Conservation (phyloP, 2,797 vertebrate genomes). For the Brotula barbata region DNA sequence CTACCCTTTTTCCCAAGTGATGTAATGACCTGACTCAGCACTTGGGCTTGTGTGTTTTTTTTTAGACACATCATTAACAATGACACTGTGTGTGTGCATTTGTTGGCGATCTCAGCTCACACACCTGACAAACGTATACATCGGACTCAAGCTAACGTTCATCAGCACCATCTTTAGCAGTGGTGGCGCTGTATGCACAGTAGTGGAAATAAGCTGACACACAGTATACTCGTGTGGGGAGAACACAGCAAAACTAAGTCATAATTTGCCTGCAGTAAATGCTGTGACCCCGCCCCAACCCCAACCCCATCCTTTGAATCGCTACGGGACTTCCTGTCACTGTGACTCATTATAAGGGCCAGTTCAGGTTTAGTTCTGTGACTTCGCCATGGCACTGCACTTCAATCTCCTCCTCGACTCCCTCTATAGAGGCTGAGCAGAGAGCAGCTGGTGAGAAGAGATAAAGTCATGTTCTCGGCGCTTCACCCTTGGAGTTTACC, state of each 20-base stretch:
- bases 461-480: constrained; percentile 81
- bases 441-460: constrained; percentile 84
- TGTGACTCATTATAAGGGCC: constrained; percentile 33
- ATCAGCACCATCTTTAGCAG: too few species aligned
- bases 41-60: too few species aligned
- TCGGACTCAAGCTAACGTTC: too few species aligned
- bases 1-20: too few species aligned
- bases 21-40: too few species aligned
- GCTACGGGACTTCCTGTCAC: constrained; percentile 25
- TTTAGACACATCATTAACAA: too few species aligned
- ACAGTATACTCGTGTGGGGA: constrained; percentile 14
- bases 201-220: constrained; percentile 18
- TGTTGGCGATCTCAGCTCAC: too few species aligned
- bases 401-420: constrained; percentile 70
- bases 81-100: too few species aligned
- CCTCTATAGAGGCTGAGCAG: constrained; percentile 77
- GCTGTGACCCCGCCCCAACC: constrained; percentile 16
- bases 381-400: constrained; percentile 63
- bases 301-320: constrained; percentile 11
- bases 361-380: constrained; percentile 36
- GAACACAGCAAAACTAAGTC: constrained; percentile 57
- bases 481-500: constrained; percentile 74
- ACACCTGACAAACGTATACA: too few species aligned
- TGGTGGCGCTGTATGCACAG: too few species aligned
- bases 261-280: constrained; percentile 64